Evolutionary conservation across 2,888 invertebrate species (phyloP).

Genomic region (Xylocampa areola): DNA sequence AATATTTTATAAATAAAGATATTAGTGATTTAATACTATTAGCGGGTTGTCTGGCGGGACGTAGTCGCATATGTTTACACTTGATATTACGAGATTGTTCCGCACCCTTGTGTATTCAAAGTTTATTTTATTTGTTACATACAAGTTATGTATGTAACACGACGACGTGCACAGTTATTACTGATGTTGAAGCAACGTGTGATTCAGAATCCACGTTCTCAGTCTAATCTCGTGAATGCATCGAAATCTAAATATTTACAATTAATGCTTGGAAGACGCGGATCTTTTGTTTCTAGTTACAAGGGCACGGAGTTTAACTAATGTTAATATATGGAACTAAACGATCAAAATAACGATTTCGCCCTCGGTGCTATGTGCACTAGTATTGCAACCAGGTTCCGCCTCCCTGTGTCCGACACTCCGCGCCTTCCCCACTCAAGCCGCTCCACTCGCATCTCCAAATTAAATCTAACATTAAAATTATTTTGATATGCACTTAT

Average conservation of each 20-base stretch:
- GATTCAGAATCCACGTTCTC: constrained; percentile 40
- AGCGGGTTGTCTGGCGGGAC: constrained; percentile 70
- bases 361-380: constrained; percentile 32
- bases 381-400: constrained; percentile 58
- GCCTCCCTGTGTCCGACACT: constrained; percentile 53
- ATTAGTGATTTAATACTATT: constrained; percentile 68
- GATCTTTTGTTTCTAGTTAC: constrained; percentile 41
- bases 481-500: constrained; percentile 89
- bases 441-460: constrained; percentile 72
- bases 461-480: constrained; percentile 85
- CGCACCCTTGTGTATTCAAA: constrained; percentile 42
- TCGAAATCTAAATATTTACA: constrained; percentile 50
- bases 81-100: constrained; percentile 24
- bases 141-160: background rate
- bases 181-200: constrained; percentile 42
- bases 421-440: constrained; percentile 63
- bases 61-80: constrained; percentile 53
- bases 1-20: constrained; percentile 69
- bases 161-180: constrained; percentile 44
- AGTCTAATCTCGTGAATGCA: constrained; percentile 51
- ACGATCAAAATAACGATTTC: constrained; percentile 25
- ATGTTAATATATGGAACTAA: constrained; percentile 28
- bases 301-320: constrained; percentile 51
- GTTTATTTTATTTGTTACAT: background rate
- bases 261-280: constrained; percentile 51